A percentile compares a stretch with the other conserved stretches of the same genome.
Conservation (phyloP, 2,888 invertebrate genomes). For the Ormyrus rosae region DNA sequence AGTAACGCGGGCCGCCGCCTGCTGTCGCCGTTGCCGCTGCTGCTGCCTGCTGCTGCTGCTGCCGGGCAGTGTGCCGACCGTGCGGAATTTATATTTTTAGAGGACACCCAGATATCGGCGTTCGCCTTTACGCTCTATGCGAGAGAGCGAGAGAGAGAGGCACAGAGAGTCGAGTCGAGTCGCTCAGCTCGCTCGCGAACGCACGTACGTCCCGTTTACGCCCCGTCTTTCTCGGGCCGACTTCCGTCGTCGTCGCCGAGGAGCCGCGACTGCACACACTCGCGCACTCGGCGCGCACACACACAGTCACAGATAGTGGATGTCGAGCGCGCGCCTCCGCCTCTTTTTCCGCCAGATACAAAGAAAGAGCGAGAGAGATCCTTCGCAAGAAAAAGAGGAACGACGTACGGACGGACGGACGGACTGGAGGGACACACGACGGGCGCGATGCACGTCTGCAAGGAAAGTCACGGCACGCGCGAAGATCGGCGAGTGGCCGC, state of each 20-base stretch:
- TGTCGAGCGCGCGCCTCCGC: conserved; percentile 26
- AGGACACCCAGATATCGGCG: conserved; percentile 71
- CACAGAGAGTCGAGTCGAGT: not conserved
- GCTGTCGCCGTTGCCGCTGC: conserved; percentile 31
- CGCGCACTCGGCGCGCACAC: conserved; percentile 15
- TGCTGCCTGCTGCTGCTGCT: conserved; percentile 41
- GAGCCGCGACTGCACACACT: conserved; percentile 5
- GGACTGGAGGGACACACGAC: not conserved
- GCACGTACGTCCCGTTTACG: conserved; percentile 31
- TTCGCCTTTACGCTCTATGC: conserved; percentile 30
- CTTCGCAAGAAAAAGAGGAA: too few relatives aligned
- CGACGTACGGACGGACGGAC: not conserved
- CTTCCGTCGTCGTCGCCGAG: conserved; percentile 48
- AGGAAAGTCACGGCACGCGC: too few relatives aligned
- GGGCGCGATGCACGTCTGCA: too few relatives aligned
- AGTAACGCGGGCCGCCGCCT: conserved; percentile 50
- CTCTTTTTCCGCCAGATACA: conserved; percentile 6
- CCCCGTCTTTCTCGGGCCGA: conserved; percentile 34
- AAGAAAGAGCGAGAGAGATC: conserved; percentile 7
- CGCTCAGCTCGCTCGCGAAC: not conserved
- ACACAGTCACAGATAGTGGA: conserved; percentile 13
- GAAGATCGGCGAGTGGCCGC: too few relatives aligned
- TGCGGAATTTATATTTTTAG: conserved; percentile 74
- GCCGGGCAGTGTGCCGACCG: conserved; percentile 66
- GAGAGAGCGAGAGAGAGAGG: conserved; percentile 8